Evolutionary conservation across 23 tunicate genomes (phyloP), one percentile per base, ranked within the genome.

Genomic region (Halocynthia aurantium): DNA sequence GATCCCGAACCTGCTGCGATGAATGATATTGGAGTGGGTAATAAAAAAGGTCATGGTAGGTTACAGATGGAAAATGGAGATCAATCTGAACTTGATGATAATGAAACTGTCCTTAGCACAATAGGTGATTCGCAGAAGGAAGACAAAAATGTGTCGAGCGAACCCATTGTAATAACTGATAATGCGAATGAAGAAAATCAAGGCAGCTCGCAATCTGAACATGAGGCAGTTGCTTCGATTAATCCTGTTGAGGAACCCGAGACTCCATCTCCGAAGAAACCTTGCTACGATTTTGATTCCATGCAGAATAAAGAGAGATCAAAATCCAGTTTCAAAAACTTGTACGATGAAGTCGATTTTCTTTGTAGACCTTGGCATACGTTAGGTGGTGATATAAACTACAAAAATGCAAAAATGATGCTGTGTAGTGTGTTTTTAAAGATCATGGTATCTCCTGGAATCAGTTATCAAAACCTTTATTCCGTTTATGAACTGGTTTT

Each of bases 331-430:
- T 31, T 31, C 4, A 31, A 31, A 4, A 31, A 31, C 44, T 31
- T 31, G 31, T 86, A 81, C 51, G 78, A 81, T 0, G 76, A 51
- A 58, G 81, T 86, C 73, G 70, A 69, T 12, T 86, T 86, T 60
- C 17, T 86, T 20, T 86, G 92, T 81, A 81, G 92, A 11, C 92
- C 92, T 50, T 86, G 92, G 92, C 92, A 86, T 61, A 86, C 70
- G 31, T 66, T 81, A 50, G 54, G 82, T 60, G 92, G 85, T 5
- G 92, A 86, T 44, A 49, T 81, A 7, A 75, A 79, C 66, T 76
- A 54, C 76, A 49, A 69, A 13, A 81, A 62, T 12, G 85, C 92
- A 53, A 75, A 75, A 18, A 52, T 79, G 10, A 18, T 86, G 31
- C 70, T 86, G 8, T 66, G 70, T 40, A 84, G 92, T 13, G 77